Evolutionary conservation across 2,113 vertebrate species (phyloP), one percentile per base, ranked within the genome.

Genomic region (Xenopus borealis): DNA sequence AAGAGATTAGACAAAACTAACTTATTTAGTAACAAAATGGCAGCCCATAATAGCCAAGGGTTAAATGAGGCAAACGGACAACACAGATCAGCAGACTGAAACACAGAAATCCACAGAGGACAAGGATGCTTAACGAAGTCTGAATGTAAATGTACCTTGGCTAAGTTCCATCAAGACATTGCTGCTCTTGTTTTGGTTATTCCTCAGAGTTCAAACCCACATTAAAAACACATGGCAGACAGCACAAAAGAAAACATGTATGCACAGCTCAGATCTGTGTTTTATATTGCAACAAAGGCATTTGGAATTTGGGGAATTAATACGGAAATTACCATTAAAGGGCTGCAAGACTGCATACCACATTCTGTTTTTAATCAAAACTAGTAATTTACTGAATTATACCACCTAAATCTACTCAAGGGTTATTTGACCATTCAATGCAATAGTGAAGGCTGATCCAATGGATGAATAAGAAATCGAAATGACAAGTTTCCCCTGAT

Each of bases 131-230:
- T 67, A 58, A 59, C 17, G 16, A 55, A 74, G 61, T 72, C 45
- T 74, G 72, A 74, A 74, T 66, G 64, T 40, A 64, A 72, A 74
- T 59, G 63, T 58, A 58, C 58, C 64, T 74, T 74, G 72, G 72
- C 72, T 58, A 13, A 59, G 18, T 59, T 74, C 63, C 72, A 66
- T 46, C 18, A 58, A 74, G 63, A 66, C 65, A 74, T 61, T 66
- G 33, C 19, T 20, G 27, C 30, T 19, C 64, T 58, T 59, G 63
- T 74, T 74, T 55, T 74, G 55, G 64, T 66, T 74, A 27, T 59
- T 53, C 61, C 46, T 72, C 71, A 53, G 71, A 40, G 23, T 74
- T 17, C 17, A n/a, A 55, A 74, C 53, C 63, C 47, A n/a, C 53
- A 74, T 66, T 74, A 74, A 14, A 66, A 66, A 74, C 71, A 53